phyloP scores from a whole-genome alignment of 2,888 invertebrate species.

The Macropis europaea region DNA sequence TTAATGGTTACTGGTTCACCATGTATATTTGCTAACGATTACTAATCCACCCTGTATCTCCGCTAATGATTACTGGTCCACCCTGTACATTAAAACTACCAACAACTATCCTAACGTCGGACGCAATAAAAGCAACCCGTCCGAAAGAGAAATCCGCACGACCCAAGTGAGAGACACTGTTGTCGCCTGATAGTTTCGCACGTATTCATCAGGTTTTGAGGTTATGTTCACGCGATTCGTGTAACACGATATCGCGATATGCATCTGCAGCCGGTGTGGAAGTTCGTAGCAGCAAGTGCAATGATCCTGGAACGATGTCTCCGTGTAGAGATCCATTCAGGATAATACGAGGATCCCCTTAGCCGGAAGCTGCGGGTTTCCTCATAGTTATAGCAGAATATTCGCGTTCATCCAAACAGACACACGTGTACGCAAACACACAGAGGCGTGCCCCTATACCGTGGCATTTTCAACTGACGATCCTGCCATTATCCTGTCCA shows the following conservation, averaged over 20 bases:
- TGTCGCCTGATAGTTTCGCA: no score
- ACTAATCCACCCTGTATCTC: no score
- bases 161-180: no score
- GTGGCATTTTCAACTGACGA: constrained; percentile 47
- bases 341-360: constrained; percentile 27
- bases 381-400: constrained; percentile 60
- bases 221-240: neutral
- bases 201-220: no score
- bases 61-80: no score
- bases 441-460: constrained; percentile 38
- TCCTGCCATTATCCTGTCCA: constrained; percentile 57
- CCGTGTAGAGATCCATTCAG: constrained; percentile 13
- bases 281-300: neutral
- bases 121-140: no score
- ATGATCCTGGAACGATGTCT: constrained; percentile 5
- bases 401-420: constrained; percentile 24
- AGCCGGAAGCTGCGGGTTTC: constrained; percentile 35
- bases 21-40: no score
- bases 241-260: neutral
- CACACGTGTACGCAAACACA: no score
- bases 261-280: neutral
- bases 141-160: no score
- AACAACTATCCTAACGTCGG: no score
- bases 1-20: no score
- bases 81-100: no score